A percentile compares a stretch with the other conserved stretches of the same genome.
Conservation (phyloP, 2,797 vertebrate genomes). For the Podargus strigoides region DNA sequence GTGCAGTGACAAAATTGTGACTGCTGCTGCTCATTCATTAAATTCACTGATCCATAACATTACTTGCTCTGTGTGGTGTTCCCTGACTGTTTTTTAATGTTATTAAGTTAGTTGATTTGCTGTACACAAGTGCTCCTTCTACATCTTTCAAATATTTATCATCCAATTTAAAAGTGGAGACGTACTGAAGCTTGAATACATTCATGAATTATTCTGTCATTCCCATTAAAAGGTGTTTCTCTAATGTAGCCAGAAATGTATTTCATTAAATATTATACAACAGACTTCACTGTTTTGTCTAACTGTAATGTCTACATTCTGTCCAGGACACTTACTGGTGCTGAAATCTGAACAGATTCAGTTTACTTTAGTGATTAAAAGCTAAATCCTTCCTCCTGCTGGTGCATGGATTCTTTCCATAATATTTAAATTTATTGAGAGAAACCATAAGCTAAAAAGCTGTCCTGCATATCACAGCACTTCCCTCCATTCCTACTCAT, state of each 20-base stretch:
- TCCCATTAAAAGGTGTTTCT: conserved; percentile 52
- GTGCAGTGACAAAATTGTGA: conserved; percentile 20
- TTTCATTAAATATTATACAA: conserved; percentile 38
- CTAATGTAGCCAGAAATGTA: conserved; percentile 42
- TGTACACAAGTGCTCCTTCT: not conserved
- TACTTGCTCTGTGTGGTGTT: not conserved
- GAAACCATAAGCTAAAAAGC: conserved; percentile 11
- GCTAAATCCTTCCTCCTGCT: not conserved
- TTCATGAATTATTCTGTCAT: conserved; percentile 6
- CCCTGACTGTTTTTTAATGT: not conserved
- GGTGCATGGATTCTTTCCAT: not conserved
- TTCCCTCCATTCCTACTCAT: not conserved
- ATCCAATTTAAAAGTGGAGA: not conserved
- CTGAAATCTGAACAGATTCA: conserved; percentile 64
- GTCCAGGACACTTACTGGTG: conserved; percentile 55
- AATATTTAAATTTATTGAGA: not conserved
- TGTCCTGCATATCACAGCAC: not conserved
- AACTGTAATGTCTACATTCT: conserved; percentile 45
- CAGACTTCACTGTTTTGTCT: conserved; percentile 59
- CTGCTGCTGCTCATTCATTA: not conserved
- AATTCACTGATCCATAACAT: not conserved
- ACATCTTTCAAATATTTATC: not conserved
- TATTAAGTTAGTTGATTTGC: conserved; percentile 19
- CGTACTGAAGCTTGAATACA: not conserved
- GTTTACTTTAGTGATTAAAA: conserved; percentile 67